Evolutionary conservation across 2,113 vertebrate species (phyloP), one percentile per base, ranked within the genome.

Genomic region (Pterophyllum scalare): DNA sequence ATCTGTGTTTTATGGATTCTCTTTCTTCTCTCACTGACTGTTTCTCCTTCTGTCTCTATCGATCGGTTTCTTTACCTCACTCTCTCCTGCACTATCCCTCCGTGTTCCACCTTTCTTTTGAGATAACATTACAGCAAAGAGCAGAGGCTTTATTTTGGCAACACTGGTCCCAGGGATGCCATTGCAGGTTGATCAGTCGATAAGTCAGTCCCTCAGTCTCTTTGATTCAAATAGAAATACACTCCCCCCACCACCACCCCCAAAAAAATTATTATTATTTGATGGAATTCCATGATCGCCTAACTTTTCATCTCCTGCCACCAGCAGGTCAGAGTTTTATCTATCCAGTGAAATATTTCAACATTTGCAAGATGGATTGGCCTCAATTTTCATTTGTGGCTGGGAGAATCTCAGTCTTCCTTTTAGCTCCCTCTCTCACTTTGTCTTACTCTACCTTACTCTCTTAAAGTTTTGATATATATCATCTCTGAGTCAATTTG

Each of bases 401-500:
- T 72, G 46, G 31, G 26, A 54, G 26, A 33, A 54, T 54, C 46
- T 54, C 20, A 72, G 46, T 54, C 67, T 72, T 72, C 24, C 52
- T 33, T 79, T 77, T 58, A 46, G 24, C 61, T 64, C n/a, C 19
- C 61, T 58, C 14, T 70, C 19, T 59, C 56, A 70, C 64, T 24
- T 72, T 22, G 13, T 60, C 38, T 65, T 20, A n/a, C 31, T 52
- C 52, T 26, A 31, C 43, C 61, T 26, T 19, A 8, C 43, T 67
- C 3, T 26, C 9, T 60, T 52, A 59, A 62, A 85, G 81, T 77
- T 84, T 79, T 80, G 57, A 88, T 85, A 87, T 70, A 85, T 77
- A 82, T 85, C 58, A 81, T 46, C 70, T 46, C 84, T 35, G 49
- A 88, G 72, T 90, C 75, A 84, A 67, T 89, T 85, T 88, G 56